A percentile compares a stretch with the other conserved stretches of the same genome.
phyloP scores from a whole-genome alignment of 2,113 vertebrate species.

The Euleptes europaea region DNA sequence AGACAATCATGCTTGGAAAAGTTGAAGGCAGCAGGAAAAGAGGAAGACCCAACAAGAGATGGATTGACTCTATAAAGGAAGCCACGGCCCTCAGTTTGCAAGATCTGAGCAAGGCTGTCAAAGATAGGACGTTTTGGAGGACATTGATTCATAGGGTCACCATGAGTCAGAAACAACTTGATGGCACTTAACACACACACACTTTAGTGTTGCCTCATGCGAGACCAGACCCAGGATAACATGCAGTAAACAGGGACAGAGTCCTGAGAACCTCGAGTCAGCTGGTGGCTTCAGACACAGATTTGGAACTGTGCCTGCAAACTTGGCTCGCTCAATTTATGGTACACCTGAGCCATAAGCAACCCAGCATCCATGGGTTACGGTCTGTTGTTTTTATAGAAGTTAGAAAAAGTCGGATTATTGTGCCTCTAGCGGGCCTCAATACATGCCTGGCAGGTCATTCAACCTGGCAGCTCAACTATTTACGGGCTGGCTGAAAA shows the following conservation, averaged over 20 bases:
- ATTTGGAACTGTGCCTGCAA: not conserved
- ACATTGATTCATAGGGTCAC: no score
- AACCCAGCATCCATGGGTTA: not conserved
- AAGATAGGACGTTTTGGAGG: no score
- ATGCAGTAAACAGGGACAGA: not conserved
- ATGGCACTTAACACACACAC: no score
- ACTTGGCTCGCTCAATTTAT: not conserved
- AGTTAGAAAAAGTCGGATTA: no score
- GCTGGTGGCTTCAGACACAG: not conserved
- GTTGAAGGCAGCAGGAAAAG: no score
- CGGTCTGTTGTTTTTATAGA: not conserved
- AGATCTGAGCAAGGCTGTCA: no score
- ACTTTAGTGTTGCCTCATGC: not conserved
- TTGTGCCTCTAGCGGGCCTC: no score
- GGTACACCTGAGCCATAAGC: not conserved
- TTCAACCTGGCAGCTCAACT: not conserved
- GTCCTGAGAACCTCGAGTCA: not conserved
- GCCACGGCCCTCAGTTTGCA: no score
- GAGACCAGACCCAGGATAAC: not conserved
- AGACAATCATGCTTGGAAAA: no score
- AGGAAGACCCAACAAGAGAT: no score
- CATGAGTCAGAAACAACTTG: no score
- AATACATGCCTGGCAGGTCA: not conserved
- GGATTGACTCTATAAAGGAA: no score
- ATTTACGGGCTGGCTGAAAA: not conserved